Evolutionary conservation across 1,140 invertebrate species (phyloP), one percentile per base, ranked within the genome.

Genomic region (Aporrectodea caliginosa): DNA sequence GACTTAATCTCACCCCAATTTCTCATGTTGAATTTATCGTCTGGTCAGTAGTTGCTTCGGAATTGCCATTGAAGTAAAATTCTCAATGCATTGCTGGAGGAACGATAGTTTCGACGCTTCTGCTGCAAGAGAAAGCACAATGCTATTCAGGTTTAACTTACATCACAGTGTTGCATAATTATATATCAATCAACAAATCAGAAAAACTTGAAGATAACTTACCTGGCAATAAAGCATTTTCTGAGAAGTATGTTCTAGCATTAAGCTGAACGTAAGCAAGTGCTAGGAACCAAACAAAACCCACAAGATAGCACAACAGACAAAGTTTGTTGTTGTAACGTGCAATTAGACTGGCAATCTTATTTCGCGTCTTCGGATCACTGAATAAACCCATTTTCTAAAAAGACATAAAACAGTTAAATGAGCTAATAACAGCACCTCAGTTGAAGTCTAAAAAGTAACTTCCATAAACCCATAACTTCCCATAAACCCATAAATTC

Each of bases 201-300:
- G 12, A 71, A 0, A 30, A 30, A 70, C 16, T n/a, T n/a, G 27
- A 35, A 75, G 35, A 58, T 35, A 68, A 75, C 79, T 80, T 82
- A 88, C 88, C 88, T 75, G 96, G 96, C 29, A 98, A 90, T 16
- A 98, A 89, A 16, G 96, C 96, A 90, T 98, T 98, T 89, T 98
- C 97, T 1, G 96, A 98, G 85, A 98, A 95, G 88, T 98, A 98
- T 0, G 95, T 97, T 82, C 91, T 92, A 35, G 84, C 87, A 83
- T 88, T 90, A n/a, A 88, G 85, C 30, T 85, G 84, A 33, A 86
- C 84, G 75, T 89, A 87, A 2, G 90, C 88, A 29, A 91, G 80
- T 32, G 87, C 84, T 16, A 88, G 75, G 81, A 97, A 93, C 92
- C 93, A 95, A 32, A 91, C 84, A 77, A 96, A 88, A 32, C 95